Evolutionary conservation across 2,113 vertebrate genomes (phyloP), one percentile per base, ranked within the genome.

Genomic region (Callorhinus ursinus): DNA sequence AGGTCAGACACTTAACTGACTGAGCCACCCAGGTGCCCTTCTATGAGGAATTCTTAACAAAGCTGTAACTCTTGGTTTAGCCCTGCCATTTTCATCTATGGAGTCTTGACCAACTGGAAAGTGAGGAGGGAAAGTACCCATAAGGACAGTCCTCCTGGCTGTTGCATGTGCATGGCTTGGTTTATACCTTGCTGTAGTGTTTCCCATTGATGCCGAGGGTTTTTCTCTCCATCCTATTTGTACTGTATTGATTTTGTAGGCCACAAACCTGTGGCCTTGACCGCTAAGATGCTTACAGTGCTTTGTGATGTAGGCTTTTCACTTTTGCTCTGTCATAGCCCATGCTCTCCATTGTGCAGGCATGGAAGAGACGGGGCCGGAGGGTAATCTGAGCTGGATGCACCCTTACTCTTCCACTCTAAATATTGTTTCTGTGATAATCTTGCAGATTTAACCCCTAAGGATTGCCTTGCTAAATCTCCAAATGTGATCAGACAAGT

Each of bases 41-140:
- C 7, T 11, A 5, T 57, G 77, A 63, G 2, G 16, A 42, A 36
- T 53, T n/a, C 18, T 76, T 83, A 83, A 31, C 7, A 72, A 59
- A 53, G 9, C 16, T 51, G 33, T 31, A 36, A 55, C 13, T 33
- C 33, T 80, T 14, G 42, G 1, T 33, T 76, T 76, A 26, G 1
- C 6, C 2, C 42, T 49, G 0, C 4, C 19, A 28, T 71, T 10
- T 69, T 59, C 36, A 36, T 28, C 19, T 80, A 8, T 6, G 15
- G 14, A 26, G 12, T 65, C 5, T 11, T 42, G 49, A 42, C 16
- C 57, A 77, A 10, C 7, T 28, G 24, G 5, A n/a, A 61, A 63
- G 21, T 8, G 13, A 8, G 5, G 1, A 42, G 14, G 2, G 24
- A 3, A 61, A 12, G 4, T 0, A 1, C 15, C 59, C 3, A 21